Evolutionary conservation across 1,140 invertebrate species (phyloP), one percentile per base, ranked within the genome.

Genomic region (Danaus plexippus): DNA sequence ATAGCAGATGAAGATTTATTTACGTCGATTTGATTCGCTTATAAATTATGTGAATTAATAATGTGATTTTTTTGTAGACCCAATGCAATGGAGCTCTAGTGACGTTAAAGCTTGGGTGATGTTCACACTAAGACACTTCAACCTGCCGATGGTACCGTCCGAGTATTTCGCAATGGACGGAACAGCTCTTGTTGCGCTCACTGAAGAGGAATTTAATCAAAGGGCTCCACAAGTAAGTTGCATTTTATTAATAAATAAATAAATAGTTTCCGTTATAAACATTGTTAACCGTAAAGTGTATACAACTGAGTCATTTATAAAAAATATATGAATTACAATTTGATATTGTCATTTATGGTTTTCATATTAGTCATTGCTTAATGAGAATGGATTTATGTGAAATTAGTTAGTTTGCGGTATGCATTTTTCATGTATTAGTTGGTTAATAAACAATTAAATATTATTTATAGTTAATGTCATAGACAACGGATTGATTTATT

Each of bases 41-140:
- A 32, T 32, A 32, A 32, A 32, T 32, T 32, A 32, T 32, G 2
- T 32, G 22, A 3, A 3, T 32, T 32, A 3, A 32, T 32, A 32
- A 32, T 32, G 22, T 32, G 7, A 32, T 80, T 80, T 65, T 85
- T 88, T 5, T 54, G 44, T 83, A 97, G 96, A 97, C 90, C 95
- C 96, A 44, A 89, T 90, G 70, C 90, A 91, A 60, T 98, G 96
- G 96, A 94, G 91, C 56, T 86, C 89, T 8, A 90, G 90, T 43
- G 93, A 97, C 71, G 96, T 97, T 6, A 92, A 93, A 47, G 90
- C 93, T 1, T 97, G 96, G 96, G 89, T 97, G 15, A 90, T 93
- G 73, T 96, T 93, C 92, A 95, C 94, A 52, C 89, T 93, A 46
- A 89, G 92, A 71, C 94, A 96, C 77, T 93, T 93, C 71, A 90